These are phyloP conservation scores for Lacanobia wlatinum DNA, from an alignment of 2,888 invertebrate species.

Conservation along the genomic window DNA sequence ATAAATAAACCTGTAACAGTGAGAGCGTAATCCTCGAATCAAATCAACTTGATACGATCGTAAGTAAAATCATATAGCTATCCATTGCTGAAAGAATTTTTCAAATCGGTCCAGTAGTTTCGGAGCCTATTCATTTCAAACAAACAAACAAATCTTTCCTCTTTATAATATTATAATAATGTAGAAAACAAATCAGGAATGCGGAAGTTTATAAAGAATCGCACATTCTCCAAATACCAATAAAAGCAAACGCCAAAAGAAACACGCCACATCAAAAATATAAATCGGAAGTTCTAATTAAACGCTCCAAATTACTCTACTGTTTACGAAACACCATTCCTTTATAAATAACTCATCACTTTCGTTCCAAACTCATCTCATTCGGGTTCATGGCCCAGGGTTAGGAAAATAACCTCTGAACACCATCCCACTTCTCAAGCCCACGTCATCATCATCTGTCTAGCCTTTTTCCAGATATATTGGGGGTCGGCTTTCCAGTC, in stretches of 20 bases:
- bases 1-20: too few relatives aligned
- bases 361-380: slow-evolving; percentile 70
- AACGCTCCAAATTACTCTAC: slow-evolving; percentile 26
- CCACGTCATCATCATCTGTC: slow-evolving; percentile 30
- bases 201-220: neutral
- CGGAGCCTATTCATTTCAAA: too few relatives aligned
- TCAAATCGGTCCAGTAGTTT: too few relatives aligned
- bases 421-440: slow-evolving; percentile 44
- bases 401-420: slow-evolving; percentile 73
- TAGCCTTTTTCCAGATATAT: too few relatives aligned
- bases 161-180: too few relatives aligned
- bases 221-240: neutral
- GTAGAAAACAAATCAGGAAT: neutral
- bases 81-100: too few relatives aligned
- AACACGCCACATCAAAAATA: slow-evolving; percentile 9
- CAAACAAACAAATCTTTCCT: too few relatives aligned
- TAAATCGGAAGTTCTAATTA: slow-evolving; percentile 34
- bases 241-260: neutral
- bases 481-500: too few relatives aligned
- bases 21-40: too few relatives aligned
- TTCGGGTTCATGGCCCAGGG: slow-evolving; percentile 85
- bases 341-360: slow-evolving; percentile 59
- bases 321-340: slow-evolving; percentile 61
- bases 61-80: too few relatives aligned
- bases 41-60: too few relatives aligned